phyloP scores from a whole-genome alignment of 2,888 invertebrate species.

The Xanthorhoe designata region DNA sequence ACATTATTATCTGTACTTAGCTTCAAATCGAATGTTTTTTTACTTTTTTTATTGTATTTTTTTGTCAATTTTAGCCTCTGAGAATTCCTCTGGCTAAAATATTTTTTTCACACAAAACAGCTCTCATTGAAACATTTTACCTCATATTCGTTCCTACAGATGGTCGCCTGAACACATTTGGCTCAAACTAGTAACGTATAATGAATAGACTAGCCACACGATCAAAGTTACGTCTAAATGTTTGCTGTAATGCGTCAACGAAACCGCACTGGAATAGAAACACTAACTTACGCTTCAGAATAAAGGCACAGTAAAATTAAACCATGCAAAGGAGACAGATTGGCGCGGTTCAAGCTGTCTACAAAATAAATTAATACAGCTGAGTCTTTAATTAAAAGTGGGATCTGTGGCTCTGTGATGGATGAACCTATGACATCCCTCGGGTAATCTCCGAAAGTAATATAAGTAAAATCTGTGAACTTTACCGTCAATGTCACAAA shows the following conservation, averaged over 20 bases:
- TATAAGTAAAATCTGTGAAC: background rate
- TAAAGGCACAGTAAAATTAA: constrained; percentile 16
- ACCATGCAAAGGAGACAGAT: constrained; percentile 36
- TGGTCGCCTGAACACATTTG: too few species aligned
- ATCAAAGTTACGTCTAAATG: too few species aligned
- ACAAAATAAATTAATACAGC: constrained; percentile 51
- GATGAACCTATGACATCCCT: constrained; percentile 42
- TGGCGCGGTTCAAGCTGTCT: constrained; percentile 44
- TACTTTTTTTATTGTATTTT: too few species aligned
- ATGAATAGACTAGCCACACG: too few species aligned
- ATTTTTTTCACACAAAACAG: too few species aligned
- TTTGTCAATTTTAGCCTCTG: too few species aligned
- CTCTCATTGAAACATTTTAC: too few species aligned
- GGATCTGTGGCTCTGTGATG: constrained; percentile 49
- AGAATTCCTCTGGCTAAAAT: too few species aligned
- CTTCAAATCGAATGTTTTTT: too few species aligned
- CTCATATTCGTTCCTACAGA: too few species aligned
- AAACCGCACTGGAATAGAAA: background rate
- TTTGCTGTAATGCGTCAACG: background rate
- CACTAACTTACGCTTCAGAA: background rate
- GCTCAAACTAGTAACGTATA: too few species aligned
- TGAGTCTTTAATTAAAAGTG: constrained; percentile 50
- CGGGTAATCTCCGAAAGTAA: constrained; percentile 13
- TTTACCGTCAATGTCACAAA: background rate
- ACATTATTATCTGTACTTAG: constrained; percentile 20